phyloP scores from a whole-genome alignment of 35 echinoderm and acorn worm genomes.

The Ophiothrix spiculata region DNA sequence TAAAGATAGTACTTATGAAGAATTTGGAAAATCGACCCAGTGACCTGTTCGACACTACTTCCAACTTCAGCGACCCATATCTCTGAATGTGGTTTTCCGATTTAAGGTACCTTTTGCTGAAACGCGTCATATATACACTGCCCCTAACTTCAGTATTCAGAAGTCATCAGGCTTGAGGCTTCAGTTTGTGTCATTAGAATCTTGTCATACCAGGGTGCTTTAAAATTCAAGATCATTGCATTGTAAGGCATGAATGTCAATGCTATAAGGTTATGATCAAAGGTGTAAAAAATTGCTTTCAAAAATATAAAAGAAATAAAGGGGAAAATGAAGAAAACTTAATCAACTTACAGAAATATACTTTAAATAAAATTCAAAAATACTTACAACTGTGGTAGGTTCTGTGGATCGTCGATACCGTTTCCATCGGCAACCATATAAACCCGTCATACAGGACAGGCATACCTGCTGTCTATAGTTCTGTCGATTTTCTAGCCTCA shows the following conservation, averaged over 20 bases:
- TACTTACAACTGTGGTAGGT: slow-evolving; percentile 71
- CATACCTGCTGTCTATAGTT: slow-evolving; percentile 90
- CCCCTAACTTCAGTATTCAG: too few species aligned
- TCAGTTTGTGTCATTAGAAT: not conserved
- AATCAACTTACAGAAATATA: not conserved
- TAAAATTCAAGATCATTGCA: not conserved
- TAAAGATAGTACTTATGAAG: too few species aligned
- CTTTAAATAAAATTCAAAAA: slow-evolving; percentile 36
- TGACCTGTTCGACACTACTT: too few species aligned
- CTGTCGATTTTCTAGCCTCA: slow-evolving; percentile 77
- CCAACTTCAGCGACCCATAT: too few species aligned
- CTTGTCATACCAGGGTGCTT: not conserved
- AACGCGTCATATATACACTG: too few species aligned
- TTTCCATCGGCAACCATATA: slow-evolving; percentile 98
- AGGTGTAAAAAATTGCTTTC: not conserved
- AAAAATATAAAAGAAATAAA: not conserved
- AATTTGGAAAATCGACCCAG: too few species aligned
- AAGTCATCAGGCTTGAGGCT: too few species aligned
- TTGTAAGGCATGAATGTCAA: not conserved
- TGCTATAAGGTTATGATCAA: not conserved
- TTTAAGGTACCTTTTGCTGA: too few species aligned
- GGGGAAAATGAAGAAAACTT: not conserved
- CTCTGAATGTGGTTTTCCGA: too few species aligned
- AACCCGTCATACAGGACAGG: slow-evolving; percentile 85
- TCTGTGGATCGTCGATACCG: slow-evolving; percentile 84